phyloP scores from a whole-genome alignment of 2,113 vertebrate genomes.

The Orthonyx spaldingii region DNA sequence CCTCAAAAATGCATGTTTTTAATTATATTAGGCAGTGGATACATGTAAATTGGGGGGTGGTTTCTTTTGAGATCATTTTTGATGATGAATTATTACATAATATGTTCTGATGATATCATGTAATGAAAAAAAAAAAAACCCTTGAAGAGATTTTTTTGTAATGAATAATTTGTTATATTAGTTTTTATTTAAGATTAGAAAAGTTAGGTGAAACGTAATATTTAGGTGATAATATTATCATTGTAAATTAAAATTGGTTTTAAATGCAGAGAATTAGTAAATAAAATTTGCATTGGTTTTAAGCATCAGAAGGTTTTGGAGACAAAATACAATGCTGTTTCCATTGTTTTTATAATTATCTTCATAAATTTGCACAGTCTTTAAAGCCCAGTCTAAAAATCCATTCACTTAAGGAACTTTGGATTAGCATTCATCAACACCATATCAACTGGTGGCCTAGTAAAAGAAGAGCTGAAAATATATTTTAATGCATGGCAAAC shows the following conservation, averaged over 20 bases:
- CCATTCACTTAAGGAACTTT: background rate
- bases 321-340: background rate
- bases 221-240: background rate
- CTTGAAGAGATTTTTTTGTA: background rate
- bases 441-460: background rate
- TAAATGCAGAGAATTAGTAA: background rate
- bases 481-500: background rate
- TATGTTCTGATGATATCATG: background rate
- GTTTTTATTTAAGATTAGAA: background rate
- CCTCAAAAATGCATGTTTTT: background rate
- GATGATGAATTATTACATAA: background rate
- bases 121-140: background rate
- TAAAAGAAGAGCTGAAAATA: background rate
- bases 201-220: background rate
- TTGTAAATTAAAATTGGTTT: background rate
- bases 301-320: background rate
- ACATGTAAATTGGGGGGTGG: accelerated
- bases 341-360: background rate
- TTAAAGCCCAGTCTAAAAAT: background rate
- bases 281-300: background rate
- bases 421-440: background rate
- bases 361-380: background rate
- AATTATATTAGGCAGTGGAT: background rate
- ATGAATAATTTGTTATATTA: background rate
- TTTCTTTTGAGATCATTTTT: background rate